A percentile compares a stretch with the other conserved stretches of the same genome.
phyloP scores from a whole-genome alignment of 2,797 vertebrate species.

The Eulemur mongoz region DNA sequence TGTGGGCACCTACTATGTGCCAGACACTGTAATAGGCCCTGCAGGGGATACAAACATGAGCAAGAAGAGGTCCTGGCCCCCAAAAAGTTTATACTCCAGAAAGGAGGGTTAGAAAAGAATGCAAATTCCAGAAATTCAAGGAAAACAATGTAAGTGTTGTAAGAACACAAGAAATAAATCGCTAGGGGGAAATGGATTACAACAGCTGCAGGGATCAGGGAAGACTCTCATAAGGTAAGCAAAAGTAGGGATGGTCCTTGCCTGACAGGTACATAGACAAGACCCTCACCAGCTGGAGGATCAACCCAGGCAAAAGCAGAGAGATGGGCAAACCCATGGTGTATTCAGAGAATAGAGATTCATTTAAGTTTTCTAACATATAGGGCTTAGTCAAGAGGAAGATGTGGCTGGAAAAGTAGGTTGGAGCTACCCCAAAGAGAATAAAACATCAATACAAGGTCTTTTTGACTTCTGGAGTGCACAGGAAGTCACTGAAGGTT shows the following conservation, averaged over 20 bases:
- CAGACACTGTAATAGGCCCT: background rate
- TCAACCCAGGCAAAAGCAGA: background rate
- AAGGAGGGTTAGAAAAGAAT: background rate
- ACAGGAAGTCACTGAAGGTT: background rate
- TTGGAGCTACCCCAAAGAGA: background rate
- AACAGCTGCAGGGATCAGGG: background rate
- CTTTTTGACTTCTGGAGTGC: background rate
- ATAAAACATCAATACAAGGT: background rate
- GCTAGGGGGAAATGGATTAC: background rate
- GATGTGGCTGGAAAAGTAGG: background rate
- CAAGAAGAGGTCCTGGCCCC: background rate
- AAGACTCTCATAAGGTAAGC: background rate
- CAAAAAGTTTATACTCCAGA: background rate
- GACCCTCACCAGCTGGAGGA: background rate
- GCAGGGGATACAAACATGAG: background rate
- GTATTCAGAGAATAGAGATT: background rate
- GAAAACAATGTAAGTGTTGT: background rate
- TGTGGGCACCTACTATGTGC: constrained; percentile 6
- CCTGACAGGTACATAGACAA: background rate
- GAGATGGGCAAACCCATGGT: background rate
- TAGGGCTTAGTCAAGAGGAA: background rate
- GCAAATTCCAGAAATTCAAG: background rate
- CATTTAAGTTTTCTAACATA: background rate
- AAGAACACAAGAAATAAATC: background rate
- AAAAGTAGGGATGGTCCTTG: background rate